Conservation (phyloP, 23 tunicate species). For the Halocynthia aurantium region DNA sequence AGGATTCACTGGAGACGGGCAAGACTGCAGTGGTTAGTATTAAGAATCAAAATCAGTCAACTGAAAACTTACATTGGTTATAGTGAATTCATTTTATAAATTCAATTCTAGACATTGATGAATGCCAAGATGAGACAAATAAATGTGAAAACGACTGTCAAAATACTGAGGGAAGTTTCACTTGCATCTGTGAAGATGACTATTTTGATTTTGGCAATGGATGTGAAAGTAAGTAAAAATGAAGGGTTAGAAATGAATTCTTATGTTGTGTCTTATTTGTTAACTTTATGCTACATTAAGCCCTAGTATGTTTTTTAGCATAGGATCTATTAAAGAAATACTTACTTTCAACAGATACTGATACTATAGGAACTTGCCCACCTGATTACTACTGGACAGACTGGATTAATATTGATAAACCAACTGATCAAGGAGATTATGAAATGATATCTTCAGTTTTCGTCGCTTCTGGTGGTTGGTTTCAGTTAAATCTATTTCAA, state of each 20-base stretch:
- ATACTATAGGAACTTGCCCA: not conserved
- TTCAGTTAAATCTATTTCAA: too few relatives aligned
- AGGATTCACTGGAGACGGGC: constrained; percentile 34
- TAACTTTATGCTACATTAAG: too few relatives aligned
- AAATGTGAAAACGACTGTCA: constrained; percentile 15
- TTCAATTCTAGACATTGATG: constrained; percentile 17
- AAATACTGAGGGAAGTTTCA: constrained; percentile 34
- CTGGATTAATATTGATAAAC: constrained; percentile 9
- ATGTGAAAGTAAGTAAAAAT: not conserved
- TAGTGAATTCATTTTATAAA: not conserved
- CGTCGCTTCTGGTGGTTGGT: not conserved
- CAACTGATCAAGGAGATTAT: constrained; percentile 6
- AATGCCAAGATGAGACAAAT: not conserved
- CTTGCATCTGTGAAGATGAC: constrained; percentile 26
- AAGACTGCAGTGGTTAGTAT: constrained; percentile 31
- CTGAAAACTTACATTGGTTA: not conserved
- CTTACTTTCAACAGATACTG: not conserved
- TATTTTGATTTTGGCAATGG: constrained; percentile 21
- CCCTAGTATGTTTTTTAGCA: too few relatives aligned
- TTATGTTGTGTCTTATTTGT: not conserved
- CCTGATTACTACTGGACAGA: constrained; percentile 2
- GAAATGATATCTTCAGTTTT: not conserved
- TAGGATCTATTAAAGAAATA: not conserved
- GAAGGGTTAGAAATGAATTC: not conserved
- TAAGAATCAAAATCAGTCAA: not conserved